A percentile compares a stretch with the other conserved stretches of the same genome.
Conservation (phyloP, 2,888 invertebrate genomes). For the Allolobophora icterica region DNA sequence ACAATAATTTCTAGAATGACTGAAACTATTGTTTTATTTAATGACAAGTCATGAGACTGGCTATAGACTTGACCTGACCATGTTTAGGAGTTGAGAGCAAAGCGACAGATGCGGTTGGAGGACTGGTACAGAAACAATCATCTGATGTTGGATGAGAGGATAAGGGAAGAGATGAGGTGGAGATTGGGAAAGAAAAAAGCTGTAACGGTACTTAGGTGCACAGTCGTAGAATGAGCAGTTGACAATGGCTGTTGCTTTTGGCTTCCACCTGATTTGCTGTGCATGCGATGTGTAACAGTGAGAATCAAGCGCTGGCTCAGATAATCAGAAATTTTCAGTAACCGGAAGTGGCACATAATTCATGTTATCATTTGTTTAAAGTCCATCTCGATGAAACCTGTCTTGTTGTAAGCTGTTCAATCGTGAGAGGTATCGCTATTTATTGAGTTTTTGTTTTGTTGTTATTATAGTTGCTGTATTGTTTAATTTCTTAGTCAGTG, state of each 20-base stretch:
- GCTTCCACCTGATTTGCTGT: not conserved
- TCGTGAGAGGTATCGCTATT: not conserved
- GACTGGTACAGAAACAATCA: not conserved
- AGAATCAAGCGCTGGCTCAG: not conserved
- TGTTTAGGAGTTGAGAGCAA: conserved; percentile 13
- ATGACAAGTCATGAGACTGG: not conserved
- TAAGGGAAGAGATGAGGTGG: conserved; percentile 13
- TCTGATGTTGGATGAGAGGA: not conserved
- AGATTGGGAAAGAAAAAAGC: not conserved
- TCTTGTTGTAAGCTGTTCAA: not conserved
- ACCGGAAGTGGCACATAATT: not conserved
- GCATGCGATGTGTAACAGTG: not conserved
- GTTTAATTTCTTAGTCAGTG: not conserved
- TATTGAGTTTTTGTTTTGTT: not conserved
- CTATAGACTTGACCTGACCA: conserved; percentile 8
- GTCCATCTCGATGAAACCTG: not conserved
- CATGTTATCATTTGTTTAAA: not conserved
- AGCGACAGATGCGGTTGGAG: not conserved
- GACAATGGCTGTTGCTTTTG: not conserved
- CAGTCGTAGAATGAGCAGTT: not conserved
- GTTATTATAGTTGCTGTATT: not conserved
- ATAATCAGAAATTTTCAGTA: not conserved
- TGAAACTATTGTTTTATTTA: conserved; percentile 17
- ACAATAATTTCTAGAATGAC: not conserved
- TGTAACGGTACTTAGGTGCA: not conserved